Evolutionary conservation across 2,113 vertebrate species (phyloP).

Genomic region (Psettodes erumei): DNA sequence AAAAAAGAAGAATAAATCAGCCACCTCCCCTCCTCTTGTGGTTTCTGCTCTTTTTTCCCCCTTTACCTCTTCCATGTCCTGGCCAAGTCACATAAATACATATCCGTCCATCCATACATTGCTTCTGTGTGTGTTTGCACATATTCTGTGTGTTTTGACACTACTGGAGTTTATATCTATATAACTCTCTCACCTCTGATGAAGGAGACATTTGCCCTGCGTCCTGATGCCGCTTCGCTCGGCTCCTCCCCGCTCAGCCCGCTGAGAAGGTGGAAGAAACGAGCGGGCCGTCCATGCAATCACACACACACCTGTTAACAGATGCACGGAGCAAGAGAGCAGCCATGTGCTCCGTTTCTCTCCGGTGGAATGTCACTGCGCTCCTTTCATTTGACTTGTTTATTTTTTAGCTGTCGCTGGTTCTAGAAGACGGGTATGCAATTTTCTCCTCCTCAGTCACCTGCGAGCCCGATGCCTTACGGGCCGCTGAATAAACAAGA

Average conservation of each 20-base stretch:
- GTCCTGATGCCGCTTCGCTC: conserved; percentile 39
- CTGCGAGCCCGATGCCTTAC: conserved; percentile 42
- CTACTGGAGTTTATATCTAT: conserved; percentile 3
- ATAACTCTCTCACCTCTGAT: conserved; percentile 57
- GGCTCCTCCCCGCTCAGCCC: conserved; percentile 22
- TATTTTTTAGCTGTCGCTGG: conserved; percentile 29
- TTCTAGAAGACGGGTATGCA: conserved; percentile 44
- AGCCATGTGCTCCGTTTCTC: conserved; percentile 21
- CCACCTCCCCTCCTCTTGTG: not conserved
- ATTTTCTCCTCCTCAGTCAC: conserved; percentile 59
- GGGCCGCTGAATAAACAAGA: conserved; percentile 43
- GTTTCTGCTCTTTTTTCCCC: not conserved
- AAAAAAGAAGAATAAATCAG: not conserved
- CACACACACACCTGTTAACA: conserved; percentile 50
- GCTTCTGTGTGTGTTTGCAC: conserved; percentile 10
- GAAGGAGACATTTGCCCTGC: conserved; percentile 53
- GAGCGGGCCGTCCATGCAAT: conserved; percentile 37
- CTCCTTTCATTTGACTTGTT: conserved; percentile 23
- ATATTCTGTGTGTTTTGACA: conserved; percentile 20
- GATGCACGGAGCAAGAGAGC: conserved; percentile 20
- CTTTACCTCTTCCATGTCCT: not conserved
- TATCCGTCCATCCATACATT: not conserved
- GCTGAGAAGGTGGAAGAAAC: conserved; percentile 36
- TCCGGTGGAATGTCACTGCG: conserved; percentile 20
- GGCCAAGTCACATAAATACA: not conserved